Base-by-base conservation (phyloP, 2,888 invertebrate species). In the Erebia palarica region DNA sequence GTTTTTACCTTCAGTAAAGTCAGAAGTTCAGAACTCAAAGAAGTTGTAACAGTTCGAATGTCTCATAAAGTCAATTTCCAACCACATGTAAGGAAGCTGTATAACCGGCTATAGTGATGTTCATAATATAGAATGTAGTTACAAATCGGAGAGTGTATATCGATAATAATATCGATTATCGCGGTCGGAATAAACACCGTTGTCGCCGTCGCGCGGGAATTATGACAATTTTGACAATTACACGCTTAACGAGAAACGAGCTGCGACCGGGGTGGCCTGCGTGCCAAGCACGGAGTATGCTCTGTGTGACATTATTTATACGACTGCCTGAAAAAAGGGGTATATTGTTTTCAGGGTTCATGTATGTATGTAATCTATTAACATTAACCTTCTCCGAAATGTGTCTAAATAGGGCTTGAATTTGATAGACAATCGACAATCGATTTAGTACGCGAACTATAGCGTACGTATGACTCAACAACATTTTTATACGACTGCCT, bases 201-300 rank as follows among this genome's bases (percentile, higher is more conserved):
- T 88, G 89, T 91, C 88, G 85, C 89, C 88, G 86, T 82, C 79
- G 82, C 78, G 81, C 80, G 81, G 82, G 87, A 86, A 88, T 90
- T 88, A 89, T 89, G 85, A 88, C 89, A 88, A 89, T 90, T 90
- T 88, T 85, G 88, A 89, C 89, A 90, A 91, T 91, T 90, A 89
- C 82, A 82, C 82, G 78, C 82, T 84, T 87, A 88, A 79, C 86
- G 84, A 87, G 86, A 85, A 83, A 79, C 77, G 77, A 74, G 77
- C 77, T n/a, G 59, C 86, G 81, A 82, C 74, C 79, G 81, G 86
- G 87, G 87, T 86, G 87, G 86, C 80, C 86, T 70, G 18, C 14
- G 42, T 70, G 68, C 58, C 68, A 10, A 73, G 14, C 36, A 5
- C 13, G 77, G 0, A 80, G 14, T 76, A 64, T 71, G 78, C 86